Percentiles rank a stretch among this genome's conserved stretches.
phyloP scores from a whole-genome alignment of 2,113 vertebrate species.

The Nerophis lumbriciformis region DNA sequence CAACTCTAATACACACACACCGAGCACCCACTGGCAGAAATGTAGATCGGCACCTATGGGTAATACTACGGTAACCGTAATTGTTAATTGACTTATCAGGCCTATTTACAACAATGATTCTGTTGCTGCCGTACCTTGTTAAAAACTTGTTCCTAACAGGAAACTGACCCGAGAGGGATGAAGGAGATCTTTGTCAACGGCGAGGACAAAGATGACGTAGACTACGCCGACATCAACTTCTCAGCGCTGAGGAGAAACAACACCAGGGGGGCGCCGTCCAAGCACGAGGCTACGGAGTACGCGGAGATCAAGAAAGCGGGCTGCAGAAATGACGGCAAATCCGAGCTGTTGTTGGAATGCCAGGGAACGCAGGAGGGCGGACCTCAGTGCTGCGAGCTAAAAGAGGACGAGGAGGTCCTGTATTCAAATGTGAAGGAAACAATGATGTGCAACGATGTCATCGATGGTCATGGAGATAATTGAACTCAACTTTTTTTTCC shows the following conservation, averaged over 20 bases:
- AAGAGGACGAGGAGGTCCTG: slow-evolving; percentile 2
- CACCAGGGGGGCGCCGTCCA: neutral
- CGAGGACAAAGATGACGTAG: slow-evolving; percentile 24
- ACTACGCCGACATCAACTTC: slow-evolving; percentile 57
- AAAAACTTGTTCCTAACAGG: neutral
- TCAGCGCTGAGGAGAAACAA: slow-evolving; percentile 20
- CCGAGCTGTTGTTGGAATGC: neutral
- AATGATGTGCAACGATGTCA: slow-evolving; percentile 20
- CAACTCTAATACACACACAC: too few relatives aligned
- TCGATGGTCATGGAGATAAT: neutral
- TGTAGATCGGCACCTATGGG: too few relatives aligned
- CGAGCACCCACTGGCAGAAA: too few relatives aligned
- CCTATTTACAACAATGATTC: too few relatives aligned
- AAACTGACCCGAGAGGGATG: slow-evolving; percentile 11
- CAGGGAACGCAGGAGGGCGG: slow-evolving; percentile 4
- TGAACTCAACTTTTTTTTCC: too few relatives aligned
- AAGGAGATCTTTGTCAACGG: slow-evolving; percentile 9
- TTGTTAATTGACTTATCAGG: too few relatives aligned
- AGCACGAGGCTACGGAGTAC: slow-evolving; percentile 36
- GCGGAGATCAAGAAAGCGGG: slow-evolving; percentile 54
- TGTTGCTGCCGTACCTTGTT: too few relatives aligned
- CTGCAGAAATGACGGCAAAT: neutral
- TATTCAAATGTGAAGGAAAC: slow-evolving; percentile 27
- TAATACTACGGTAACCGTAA: too few relatives aligned
- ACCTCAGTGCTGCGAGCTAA: neutral